These are phyloP conservation scores for Platyscapa corneri DNA, from an alignment of 1,140 invertebrate species.

Conservation along the genomic window DNA sequence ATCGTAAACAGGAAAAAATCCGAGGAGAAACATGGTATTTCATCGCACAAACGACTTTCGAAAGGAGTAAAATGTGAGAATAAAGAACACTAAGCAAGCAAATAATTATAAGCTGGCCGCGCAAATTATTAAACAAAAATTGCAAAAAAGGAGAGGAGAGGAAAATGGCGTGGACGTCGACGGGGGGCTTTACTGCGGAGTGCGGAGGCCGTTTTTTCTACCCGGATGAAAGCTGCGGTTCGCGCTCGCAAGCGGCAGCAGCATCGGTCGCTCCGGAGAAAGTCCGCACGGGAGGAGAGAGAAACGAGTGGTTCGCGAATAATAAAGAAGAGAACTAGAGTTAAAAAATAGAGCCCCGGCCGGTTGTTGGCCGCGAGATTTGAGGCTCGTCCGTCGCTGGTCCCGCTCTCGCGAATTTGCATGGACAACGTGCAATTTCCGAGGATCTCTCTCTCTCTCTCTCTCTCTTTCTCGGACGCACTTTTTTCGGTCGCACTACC, in stretches of 20 bases:
- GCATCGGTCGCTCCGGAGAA: not conserved
- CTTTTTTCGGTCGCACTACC: slow-evolving; percentile 43
- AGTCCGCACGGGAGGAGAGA: too few relatives aligned
- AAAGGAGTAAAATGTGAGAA: not conserved
- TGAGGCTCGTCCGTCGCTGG: slow-evolving; percentile 16
- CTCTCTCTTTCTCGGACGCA: not conserved
- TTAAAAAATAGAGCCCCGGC: slow-evolving; percentile 31
- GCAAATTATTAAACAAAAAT: slow-evolving; percentile 23
- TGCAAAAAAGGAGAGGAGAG: not conserved
- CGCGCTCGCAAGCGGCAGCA: not conserved
- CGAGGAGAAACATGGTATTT: not conserved
- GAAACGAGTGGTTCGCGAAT: not conserved
- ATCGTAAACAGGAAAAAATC: not conserved
- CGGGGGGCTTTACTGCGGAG: not conserved
- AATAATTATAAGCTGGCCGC: slow-evolving; percentile 13
- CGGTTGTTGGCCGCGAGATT: slow-evolving; percentile 25
- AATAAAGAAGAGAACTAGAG: slow-evolving; percentile 25
- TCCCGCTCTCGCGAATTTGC: slow-evolving; percentile 63
- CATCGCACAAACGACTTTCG: not conserved
- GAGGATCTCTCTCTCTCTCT: slow-evolving; percentile 54
- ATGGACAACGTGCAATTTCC: slow-evolving; percentile 69
- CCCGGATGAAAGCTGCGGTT: not conserved
- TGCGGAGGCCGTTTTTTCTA: not conserved
- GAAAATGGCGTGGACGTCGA: not conserved
- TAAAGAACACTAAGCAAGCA: slow-evolving; percentile 26